Evolutionary conservation across 2,888 invertebrate genomes (phyloP).

Genomic region (Archips xylosteana): DNA sequence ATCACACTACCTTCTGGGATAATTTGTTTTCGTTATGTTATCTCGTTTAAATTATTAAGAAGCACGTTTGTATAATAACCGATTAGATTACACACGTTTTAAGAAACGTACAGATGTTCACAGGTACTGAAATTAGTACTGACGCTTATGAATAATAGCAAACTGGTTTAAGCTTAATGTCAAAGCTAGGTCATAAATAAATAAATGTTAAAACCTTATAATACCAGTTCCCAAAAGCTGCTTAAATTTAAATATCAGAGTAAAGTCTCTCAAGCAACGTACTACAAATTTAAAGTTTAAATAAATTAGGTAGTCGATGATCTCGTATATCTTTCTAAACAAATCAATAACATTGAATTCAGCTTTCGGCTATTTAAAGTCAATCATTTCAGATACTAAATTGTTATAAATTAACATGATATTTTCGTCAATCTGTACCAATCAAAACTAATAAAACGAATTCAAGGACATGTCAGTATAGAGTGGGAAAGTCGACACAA

Average conservation of each 20-base stretch:
- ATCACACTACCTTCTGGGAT: background rate
- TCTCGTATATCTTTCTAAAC: background rate
- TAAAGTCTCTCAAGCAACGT: too few relatives aligned
- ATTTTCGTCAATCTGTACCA: constrained; percentile 26
- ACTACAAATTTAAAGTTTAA: too few relatives aligned
- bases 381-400: constrained; percentile 18
- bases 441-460: constrained; percentile 23
- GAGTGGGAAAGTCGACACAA: background rate
- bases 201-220: too few relatives aligned
- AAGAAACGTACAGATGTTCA: background rate
- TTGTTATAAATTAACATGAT: constrained; percentile 29
- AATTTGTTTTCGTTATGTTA: background rate
- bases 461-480: background rate
- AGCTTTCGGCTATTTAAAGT: constrained; percentile 3
- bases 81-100: background rate
- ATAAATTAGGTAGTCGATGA: too few relatives aligned
- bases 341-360: background rate
- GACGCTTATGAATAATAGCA: too few relatives aligned
- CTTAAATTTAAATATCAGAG: too few relatives aligned
- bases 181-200: too few relatives aligned
- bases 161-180: too few relatives aligned
- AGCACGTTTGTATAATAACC: background rate
- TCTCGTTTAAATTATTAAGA: background rate
- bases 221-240: too few relatives aligned
- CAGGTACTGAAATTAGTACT: too few relatives aligned